phyloP scores from a whole-genome alignment of 2,797 vertebrate species.

The Enteromius anoplus region DNA sequence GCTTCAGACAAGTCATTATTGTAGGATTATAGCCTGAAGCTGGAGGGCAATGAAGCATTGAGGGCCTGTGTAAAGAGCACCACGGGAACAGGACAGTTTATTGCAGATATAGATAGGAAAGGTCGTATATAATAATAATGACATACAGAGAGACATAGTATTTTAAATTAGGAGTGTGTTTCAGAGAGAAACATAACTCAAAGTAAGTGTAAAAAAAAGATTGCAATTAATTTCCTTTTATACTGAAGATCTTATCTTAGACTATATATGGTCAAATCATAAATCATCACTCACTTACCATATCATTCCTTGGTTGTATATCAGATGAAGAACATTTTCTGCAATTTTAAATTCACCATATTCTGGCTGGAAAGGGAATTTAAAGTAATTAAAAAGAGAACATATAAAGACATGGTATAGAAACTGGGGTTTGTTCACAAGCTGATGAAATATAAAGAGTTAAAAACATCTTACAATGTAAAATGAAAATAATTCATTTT shows the following conservation, averaged over 20 bases:
- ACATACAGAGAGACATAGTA: background rate
- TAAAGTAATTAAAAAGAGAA: background rate
- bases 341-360: conserved; percentile 99
- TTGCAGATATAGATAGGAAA: background rate
- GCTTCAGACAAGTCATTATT: conserved; percentile 36
- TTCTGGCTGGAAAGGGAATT: conserved; percentile 83
- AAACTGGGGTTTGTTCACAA: background rate
- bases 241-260: conserved; percentile 55
- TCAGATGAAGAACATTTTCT: conserved; percentile 94
- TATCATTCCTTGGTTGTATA: conserved; percentile 99
- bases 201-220: background rate
- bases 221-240: conserved; percentile 28
- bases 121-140: conserved; percentile 3
- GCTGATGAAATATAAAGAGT: background rate
- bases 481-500: background rate
- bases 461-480: background rate
- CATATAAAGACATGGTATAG: background rate
- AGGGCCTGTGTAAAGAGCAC: conserved; percentile 24
- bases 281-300: conserved; percentile 83
- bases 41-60: conserved; percentile 27
- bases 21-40: conserved; percentile 39
- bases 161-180: background rate
- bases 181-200: background rate
- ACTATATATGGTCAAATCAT: background rate
- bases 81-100: background rate